phyloP scores from a whole-genome alignment of 2,113 vertebrate species.

The Pseudonaja textilis region DNA sequence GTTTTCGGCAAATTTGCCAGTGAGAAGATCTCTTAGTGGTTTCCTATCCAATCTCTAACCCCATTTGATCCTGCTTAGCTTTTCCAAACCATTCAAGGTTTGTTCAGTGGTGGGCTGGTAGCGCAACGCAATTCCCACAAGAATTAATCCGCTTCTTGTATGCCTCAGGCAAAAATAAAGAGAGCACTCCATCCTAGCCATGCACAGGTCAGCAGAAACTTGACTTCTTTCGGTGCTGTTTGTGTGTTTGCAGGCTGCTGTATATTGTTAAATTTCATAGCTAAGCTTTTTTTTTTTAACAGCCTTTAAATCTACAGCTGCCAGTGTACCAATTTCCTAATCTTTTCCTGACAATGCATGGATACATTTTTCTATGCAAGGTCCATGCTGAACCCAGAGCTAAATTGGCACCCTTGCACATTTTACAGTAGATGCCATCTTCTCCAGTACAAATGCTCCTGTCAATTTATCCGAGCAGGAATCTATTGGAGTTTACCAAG shows the following conservation, averaged over 20 bases:
- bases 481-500: neutral
- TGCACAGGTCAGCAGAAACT: neutral
- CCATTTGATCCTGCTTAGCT: neutral
- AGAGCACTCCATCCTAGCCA: neutral
- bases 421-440: neutral
- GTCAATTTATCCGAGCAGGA: neutral
- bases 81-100: neutral
- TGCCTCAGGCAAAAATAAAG: neutral
- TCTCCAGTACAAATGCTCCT: neutral
- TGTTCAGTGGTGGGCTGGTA: neutral
- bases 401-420: neutral
- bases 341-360: neutral
- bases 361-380: neutral
- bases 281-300: neutral
- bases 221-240: neutral
- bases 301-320: neutral
- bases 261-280: neutral
- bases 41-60: neutral
- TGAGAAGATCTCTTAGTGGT: neutral
- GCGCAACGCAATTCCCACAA: neutral
- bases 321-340: neutral
- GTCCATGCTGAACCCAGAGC: neutral
- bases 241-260: neutral
- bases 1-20: neutral
- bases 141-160: neutral